A percentile compares a stretch with the other conserved stretches of the same genome.
These are phyloP conservation scores for Streblospio benedicti DNA, from an alignment of 1,140 invertebrate genomes.

Conservation along the genomic window DNA sequence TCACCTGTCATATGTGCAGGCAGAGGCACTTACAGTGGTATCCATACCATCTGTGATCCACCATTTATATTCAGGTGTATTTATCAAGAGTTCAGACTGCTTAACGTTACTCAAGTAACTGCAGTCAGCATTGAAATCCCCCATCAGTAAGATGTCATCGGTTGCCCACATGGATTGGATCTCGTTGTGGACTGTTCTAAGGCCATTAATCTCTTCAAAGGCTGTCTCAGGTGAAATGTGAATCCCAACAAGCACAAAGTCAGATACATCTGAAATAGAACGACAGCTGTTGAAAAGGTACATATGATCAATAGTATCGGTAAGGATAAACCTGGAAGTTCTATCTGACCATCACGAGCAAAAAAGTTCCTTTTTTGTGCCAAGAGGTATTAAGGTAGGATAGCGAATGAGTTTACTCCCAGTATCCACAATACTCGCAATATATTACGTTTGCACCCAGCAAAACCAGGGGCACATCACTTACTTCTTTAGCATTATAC, in stretches of 20 bases:
- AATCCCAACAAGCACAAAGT: background rate
- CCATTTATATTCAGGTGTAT: background rate
- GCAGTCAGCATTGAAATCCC: constrained; percentile 12
- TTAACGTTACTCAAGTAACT: background rate
- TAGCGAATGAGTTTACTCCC: too few species aligned
- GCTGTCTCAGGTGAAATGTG: background rate
- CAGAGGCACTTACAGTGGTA: background rate
- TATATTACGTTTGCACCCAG: too few species aligned
- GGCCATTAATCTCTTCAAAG: background rate
- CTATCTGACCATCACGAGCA: too few species aligned
- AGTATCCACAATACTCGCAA: too few species aligned
- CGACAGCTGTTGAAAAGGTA: too few species aligned
- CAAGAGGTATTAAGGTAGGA: too few species aligned
- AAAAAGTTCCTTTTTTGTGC: too few species aligned
- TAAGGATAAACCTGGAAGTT: too few species aligned
- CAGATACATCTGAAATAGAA: constrained; percentile 17
- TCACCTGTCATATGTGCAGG: constrained; percentile 11
- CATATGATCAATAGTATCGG: too few species aligned
- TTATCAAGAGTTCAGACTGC: background rate
- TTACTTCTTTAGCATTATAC: too few species aligned
- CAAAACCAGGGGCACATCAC: too few species aligned
- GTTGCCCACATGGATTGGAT: background rate
- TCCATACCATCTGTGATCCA: constrained; percentile 2
- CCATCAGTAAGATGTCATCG: constrained; percentile 7
- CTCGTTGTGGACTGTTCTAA: background rate